Evolutionary conservation across 2,797 vertebrate species (phyloP).

Genomic region (Parauchenoglanis ngamensis): DNA sequence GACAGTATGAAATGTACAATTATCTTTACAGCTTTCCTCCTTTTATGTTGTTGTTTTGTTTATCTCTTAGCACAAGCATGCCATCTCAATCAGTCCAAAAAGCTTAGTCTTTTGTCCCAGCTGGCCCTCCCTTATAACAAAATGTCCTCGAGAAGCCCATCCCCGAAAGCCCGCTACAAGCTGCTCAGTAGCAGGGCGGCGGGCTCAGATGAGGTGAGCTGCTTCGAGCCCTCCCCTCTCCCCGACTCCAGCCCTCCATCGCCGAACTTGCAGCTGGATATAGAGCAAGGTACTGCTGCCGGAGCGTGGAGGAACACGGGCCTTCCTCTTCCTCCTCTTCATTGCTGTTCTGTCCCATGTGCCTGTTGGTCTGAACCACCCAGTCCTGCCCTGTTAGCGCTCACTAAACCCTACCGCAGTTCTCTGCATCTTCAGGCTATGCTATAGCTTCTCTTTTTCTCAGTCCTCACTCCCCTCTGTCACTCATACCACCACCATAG

Average conservation of each 20-base stretch:
- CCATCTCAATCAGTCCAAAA: slow-evolving; percentile 74
- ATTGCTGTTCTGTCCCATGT: slow-evolving; percentile 47
- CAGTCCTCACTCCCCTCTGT: slow-evolving; percentile 34
- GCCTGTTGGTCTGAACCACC: slow-evolving; percentile 48
- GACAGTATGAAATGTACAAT: slow-evolving; percentile 9
- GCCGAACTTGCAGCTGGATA: slow-evolving; percentile 64
- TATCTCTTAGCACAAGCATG: slow-evolving; percentile 75
- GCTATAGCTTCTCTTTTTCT: slow-evolving; percentile 38
- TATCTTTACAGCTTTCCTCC: slow-evolving; percentile 7
- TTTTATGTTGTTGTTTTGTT: slow-evolving; percentile 49
- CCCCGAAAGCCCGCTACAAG: slow-evolving; percentile 62
- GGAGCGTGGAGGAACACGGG: slow-evolving; percentile 52
- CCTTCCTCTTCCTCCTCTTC: slow-evolving; percentile 50
- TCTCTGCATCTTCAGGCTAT: slow-evolving; percentile 40
- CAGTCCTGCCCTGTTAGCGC: slow-evolving; percentile 44
- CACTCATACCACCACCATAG: slow-evolving; percentile 42
- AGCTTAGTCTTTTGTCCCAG: slow-evolving; percentile 83
- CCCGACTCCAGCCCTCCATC: slow-evolving; percentile 62
- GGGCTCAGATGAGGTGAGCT: slow-evolving; percentile 66
- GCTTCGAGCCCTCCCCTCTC: slow-evolving; percentile 44
- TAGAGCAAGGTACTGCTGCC: slow-evolving; percentile 74
- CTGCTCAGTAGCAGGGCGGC: slow-evolving; percentile 72
- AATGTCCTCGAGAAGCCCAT: slow-evolving; percentile 62
- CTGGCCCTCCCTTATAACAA: slow-evolving; percentile 82
- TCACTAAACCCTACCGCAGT: slow-evolving; percentile 37